Base-by-base conservation (phyloP, 1,140 invertebrate species). In the Apocrypta bakeri region DNA sequence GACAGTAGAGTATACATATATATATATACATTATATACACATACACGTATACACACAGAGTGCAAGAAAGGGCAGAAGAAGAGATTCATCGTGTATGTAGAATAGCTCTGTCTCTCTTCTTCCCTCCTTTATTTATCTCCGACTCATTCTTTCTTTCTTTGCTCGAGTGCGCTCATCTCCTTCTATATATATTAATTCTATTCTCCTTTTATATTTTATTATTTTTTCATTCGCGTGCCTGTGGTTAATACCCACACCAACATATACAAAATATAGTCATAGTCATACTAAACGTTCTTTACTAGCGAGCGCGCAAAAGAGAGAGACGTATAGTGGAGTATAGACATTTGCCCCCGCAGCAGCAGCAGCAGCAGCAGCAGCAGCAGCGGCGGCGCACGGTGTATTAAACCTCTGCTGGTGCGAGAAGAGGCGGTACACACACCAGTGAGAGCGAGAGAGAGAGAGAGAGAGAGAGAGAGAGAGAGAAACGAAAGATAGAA, bases 341-440 rank as follows among this genome's bases (percentile, higher is more conserved):
- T 63, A 48, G 37, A 48, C 24, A 66, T 66, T 64, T 40, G 75
- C 75, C 75, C 75, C 63, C 75, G 61, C 48, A 56, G 48, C 42
- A 48, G 42, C 42, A 48, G 42, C 8, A 42, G 40, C 40, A 42
- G 40, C 42, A 48, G 42, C 42, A 42, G 40, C 40, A 42, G 61
- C 48, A 56, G 48, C 42, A 48, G 42, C 42, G 21, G 42, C 48
- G 33, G 17, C 48, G 2, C 75, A 77, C 75, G 33, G 75, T 78
- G 33, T 69, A 69, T 68, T 42, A 69, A 78, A 64, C 37, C 76
- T 78, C 63, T 78, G 37, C 76, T 78, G 63, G 63, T 78, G 76
- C 76, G 74, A 48, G 63, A 76, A 76, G 73, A 75, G 73, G 73
- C 29, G 63, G 27, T 27, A 48, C 3, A 48, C 12, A 48, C 42